phyloP scores from a whole-genome alignment of 2,888 invertebrate species.

The Caenorhabditis sp. region DNA sequence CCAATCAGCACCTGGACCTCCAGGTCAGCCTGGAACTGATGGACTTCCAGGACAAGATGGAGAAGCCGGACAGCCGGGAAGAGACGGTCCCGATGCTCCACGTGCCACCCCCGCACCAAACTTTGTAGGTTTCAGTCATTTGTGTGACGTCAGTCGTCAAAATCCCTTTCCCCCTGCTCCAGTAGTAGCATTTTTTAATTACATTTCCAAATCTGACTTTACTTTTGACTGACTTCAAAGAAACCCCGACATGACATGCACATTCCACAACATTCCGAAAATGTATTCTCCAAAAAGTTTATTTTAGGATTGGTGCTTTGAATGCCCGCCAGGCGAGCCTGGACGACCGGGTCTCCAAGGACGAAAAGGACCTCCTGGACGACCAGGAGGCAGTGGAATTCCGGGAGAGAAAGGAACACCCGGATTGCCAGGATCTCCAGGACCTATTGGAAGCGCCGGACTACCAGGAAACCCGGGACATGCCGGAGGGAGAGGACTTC shows the following conservation, averaged over 20 bases:
- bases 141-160: too few relatives aligned
- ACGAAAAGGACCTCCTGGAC: conserved; percentile 68
- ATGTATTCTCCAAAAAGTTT: neutral
- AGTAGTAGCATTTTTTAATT: conserved; percentile 33
- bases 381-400: conserved; percentile 67
- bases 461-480: conserved; percentile 61
- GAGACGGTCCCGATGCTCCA: conserved; percentile 74
- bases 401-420: conserved; percentile 67
- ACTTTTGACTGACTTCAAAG: too few relatives aligned
- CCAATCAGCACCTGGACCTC: conserved; percentile 68
- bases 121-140: conserved; percentile 47
- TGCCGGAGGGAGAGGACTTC: conserved; percentile 65
- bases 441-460: conserved; percentile 63
- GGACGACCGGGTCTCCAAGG: conserved; percentile 76
- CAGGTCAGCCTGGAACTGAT: conserved; percentile 77
- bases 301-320: conserved; percentile 76
- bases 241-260: conserved; percentile 18
- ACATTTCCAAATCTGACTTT: neutral
- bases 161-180: too few relatives aligned
- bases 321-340: conserved; percentile 75
- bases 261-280: too few relatives aligned
- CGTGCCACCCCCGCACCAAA: conserved; percentile 69
- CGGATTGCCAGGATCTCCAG: conserved; percentile 56
- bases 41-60: conserved; percentile 75
- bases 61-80: conserved; percentile 70